Base-by-base conservation (phyloP, 2,888 invertebrate species). In the Piscicola geometra region DNA sequence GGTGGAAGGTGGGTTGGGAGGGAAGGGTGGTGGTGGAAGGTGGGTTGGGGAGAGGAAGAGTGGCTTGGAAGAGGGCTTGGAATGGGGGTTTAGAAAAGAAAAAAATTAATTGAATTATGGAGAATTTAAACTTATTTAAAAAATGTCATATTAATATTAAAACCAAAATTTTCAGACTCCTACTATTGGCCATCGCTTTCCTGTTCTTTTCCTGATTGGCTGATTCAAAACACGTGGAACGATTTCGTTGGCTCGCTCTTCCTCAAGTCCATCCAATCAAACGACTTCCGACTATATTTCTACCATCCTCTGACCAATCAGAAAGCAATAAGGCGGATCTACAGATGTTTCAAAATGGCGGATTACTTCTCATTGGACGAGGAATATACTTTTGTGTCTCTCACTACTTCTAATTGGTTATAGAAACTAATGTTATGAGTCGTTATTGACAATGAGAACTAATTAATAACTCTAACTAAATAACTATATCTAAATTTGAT, bases 141-240 rank as follows among this genome's bases (percentile, higher is more conserved):
- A n/a, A n/a, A n/a, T n/a, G n/a, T n/a, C n/a, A n/a, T n/a, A n/a
- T n/a, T n/a, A n/a, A n/a, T n/a, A n/a, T n/a, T n/a, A n/a, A n/a
- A n/a, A n/a, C n/a, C n/a, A n/a, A n/a, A n/a, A 41, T 56, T 75
- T 68, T 2, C 75, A 78, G 78, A 78, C 60, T 50, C 56, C 15
- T 60, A 70, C 28, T 71, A 66, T 2, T 78, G 76, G 76, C 78
- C 78, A 12, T 25, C 71, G 1, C 72, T 76, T 21, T 67, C 70
- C 25, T 78, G 78, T 52, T 36, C n/a, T 47, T 76, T 78, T 50
- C 78, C 78, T 41, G 25, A 41, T 15, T 78, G 78, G 78, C 52
- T 78, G 71, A 68, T 56, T 30, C 75, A 50, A 25, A 36, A 71
- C 71, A 76, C 75, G 30, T 78, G 78, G 78, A 75, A 76, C 25